phyloP scores from a whole-genome alignment of 2,888 invertebrate species.

The Candidula unifasciata region DNA sequence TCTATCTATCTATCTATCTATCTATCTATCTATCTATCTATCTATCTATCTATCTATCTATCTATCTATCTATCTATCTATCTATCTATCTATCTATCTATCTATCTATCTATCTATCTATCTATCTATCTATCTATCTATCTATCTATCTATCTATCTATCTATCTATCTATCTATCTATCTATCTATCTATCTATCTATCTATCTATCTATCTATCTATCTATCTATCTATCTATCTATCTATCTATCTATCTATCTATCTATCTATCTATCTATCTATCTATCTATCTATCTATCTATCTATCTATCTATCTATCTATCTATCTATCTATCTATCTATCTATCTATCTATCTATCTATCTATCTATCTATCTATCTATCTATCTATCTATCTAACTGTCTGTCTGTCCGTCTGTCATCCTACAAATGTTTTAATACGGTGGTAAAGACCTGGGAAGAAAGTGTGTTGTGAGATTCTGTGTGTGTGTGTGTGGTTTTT shows the following conservation, averaged over 20 bases:
- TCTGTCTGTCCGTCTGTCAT: conserved; percentile 2
- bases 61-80: conserved; percentile 12
- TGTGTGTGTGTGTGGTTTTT: too few relatives aligned
- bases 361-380: background rate
- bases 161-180: conserved; percentile 5
- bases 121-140: conserved; percentile 7
- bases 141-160: conserved; percentile 3
- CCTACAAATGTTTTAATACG: too few relatives aligned
- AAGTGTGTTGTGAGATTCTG: too few relatives aligned
- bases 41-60: background rate
- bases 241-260: conserved; percentile 2
- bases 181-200: conserved; percentile 3
- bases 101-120: conserved; percentile 6
- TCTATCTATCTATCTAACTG: background rate
- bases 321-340: background rate
- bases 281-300: background rate
- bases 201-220: conserved; percentile 3
- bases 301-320: background rate
- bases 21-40: background rate
- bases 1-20: background rate
- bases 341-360: background rate
- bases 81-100: conserved; percentile 12
- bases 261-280: background rate
- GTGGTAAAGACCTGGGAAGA: too few relatives aligned
- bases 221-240: conserved; percentile 5